Percentiles rank a stretch among this genome's conserved stretches.
phyloP scores from a whole-genome alignment of 2,113 vertebrate species.

The Tinamus guttatus region DNA sequence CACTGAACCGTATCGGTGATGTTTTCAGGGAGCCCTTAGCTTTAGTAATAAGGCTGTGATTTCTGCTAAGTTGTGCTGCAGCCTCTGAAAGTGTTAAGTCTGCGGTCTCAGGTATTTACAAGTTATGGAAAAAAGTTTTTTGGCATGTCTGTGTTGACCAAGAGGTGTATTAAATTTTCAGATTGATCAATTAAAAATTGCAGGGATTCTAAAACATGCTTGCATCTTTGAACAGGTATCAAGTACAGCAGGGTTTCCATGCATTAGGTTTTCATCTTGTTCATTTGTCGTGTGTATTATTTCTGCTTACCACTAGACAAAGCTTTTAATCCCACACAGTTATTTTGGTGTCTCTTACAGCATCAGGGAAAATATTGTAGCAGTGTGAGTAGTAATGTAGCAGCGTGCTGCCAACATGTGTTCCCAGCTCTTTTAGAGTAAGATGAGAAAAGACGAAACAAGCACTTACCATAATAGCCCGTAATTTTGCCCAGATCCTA shows the following conservation, averaged over 20 bases:
- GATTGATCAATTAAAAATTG: constrained; percentile 30
- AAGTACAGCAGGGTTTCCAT: background rate
- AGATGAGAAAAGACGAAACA: constrained; percentile 30
- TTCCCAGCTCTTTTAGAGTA: constrained; percentile 18
- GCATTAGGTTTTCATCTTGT: background rate
- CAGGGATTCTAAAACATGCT: constrained; percentile 16
- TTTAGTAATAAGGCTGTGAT: constrained; percentile 64
- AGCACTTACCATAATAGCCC: constrained; percentile 1
- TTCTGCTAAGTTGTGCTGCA: constrained; percentile 60
- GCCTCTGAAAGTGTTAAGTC: constrained; percentile 44
- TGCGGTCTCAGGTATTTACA: constrained; percentile 64
- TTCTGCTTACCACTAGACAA: constrained; percentile 29
- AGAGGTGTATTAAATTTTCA: constrained; percentile 17
- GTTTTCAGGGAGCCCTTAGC: constrained; percentile 66
- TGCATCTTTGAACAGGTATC: constrained; percentile 39
- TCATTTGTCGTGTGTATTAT: constrained; percentile 13
- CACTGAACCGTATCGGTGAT: constrained; percentile 39
- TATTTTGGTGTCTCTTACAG: constrained; percentile 17
- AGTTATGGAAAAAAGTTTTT: constrained; percentile 76
- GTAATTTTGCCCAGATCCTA: constrained; percentile 14
- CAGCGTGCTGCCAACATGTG: background rate
- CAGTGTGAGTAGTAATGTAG: background rate
- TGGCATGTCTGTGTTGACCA: constrained; percentile 52
- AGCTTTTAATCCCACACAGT: constrained; percentile 25
- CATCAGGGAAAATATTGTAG: background rate